Conservation (phyloP, 2,888 invertebrate genomes). For the Dexiosoma caninum region DNA sequence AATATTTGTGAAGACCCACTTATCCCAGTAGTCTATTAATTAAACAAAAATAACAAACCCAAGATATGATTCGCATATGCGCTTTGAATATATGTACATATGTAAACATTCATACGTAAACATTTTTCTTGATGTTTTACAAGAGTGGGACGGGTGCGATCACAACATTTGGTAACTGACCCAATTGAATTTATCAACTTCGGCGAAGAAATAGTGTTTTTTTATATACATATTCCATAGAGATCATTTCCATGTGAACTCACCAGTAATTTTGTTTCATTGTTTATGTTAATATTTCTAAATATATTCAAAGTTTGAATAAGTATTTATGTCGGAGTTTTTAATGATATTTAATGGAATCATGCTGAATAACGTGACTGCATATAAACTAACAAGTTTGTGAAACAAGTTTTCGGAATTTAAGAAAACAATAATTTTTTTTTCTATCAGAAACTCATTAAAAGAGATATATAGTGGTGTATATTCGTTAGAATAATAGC, state of each 20-base stretch:
- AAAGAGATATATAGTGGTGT: background rate
- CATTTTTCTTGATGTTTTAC: too few relatives aligned
- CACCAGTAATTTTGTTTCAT: background rate
- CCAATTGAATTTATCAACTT: too few relatives aligned
- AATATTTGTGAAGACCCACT: too few relatives aligned
- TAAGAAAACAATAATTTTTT: background rate
- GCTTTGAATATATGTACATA: too few relatives aligned
- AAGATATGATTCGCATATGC: too few relatives aligned
- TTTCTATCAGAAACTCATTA: background rate
- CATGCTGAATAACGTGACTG: constrained; percentile 11
- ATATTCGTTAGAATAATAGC: background rate
- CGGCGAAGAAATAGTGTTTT: too few relatives aligned
- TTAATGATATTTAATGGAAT: constrained; percentile 2
- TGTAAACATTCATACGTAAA: too few relatives aligned
- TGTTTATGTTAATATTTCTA: background rate
- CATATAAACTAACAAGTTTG: constrained; percentile 5
- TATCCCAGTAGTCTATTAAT: too few relatives aligned
- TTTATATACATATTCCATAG: too few relatives aligned
- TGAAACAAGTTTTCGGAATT: background rate
- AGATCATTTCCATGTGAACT: background rate
- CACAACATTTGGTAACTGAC: too few relatives aligned
- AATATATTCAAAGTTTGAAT: background rate
- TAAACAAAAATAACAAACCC: too few relatives aligned
- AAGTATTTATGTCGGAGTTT: background rate
- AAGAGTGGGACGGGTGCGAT: too few relatives aligned